Base-by-base conservation (phyloP, 1,140 invertebrate species). In the Thrips palmi region DNA sequence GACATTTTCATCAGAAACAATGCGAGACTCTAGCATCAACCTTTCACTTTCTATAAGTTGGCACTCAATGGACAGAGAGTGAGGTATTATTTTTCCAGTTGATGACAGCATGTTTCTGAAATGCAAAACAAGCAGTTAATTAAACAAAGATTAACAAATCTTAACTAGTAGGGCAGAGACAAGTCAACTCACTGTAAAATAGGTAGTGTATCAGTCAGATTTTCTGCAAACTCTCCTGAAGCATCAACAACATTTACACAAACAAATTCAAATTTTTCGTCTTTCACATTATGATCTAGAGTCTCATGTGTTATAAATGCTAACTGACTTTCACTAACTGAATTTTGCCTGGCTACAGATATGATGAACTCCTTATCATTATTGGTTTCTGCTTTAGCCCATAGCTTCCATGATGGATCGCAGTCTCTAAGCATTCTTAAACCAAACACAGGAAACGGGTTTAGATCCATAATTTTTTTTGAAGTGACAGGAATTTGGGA, bases 81-180 rank as follows among this genome's bases (percentile, higher is more conserved):
- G 42, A 20, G 64, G 65, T 14, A 66, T 25, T 21, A 66, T 45
- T 11, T 49, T 38, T 2, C 61, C 59, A 41, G 40, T 45, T 35
- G 46, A 39, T 29, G 45, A 49, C 6, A 58, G 34, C 25, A 51
- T 43, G 28, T 36, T 46, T 31, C 52, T 49, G 33, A 31, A 29
- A 47, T 45, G 40, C 17, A 23, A 30, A 22, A 37, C 32, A 49
- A 42, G 32, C 31, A 48, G 12, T 46, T 45, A 8, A 46, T 39
- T 37, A 46, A 24, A 4, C 19, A 39, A 17, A 12, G 11, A n/a
- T 24, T 17, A 25, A 2, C 4, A 19, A 14, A 33, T 33, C 5
- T 28, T 32, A 17, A 20, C 29, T 8, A 6, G 18, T 18, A 19
- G 14, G 8, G 11, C 33, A 22, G 21, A 24, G 33, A 44, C 18